Percentiles rank a stretch among this genome's conserved stretches.
Conservation (phyloP, 2,888 invertebrate genomes). For the Neoaliturus tenellus region DNA sequence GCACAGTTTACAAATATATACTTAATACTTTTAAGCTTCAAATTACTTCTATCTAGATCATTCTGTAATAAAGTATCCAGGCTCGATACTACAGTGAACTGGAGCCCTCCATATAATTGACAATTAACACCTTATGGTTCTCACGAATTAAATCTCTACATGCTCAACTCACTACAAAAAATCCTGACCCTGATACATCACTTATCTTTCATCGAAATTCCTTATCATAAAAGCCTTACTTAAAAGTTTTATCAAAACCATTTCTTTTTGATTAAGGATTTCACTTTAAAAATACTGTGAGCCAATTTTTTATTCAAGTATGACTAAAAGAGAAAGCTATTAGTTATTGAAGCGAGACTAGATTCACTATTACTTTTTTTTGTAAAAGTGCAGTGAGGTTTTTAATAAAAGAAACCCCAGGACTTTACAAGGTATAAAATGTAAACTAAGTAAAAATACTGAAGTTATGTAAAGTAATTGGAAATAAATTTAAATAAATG, state of each 20-base stretch:
- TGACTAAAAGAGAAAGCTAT: constrained; percentile 3
- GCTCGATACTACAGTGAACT: not conserved
- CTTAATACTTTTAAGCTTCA: constrained; percentile 39
- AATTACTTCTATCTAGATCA: constrained; percentile 16
- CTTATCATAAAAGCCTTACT: not conserved
- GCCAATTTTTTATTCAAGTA: not conserved
- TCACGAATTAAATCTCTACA: not conserved
- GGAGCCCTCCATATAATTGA: not conserved
- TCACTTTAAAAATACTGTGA: not conserved
- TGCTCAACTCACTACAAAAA: not conserved
- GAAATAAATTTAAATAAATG: not conserved
- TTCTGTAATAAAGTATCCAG: constrained; percentile 6
- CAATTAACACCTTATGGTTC: not conserved
- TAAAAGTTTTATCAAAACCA: too few species aligned
- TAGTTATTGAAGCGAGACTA: constrained; percentile 5
- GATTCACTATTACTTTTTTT: not conserved
- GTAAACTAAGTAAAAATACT: not conserved
- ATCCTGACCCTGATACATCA: not conserved
- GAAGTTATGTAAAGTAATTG: not conserved
- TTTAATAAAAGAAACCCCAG: not conserved
- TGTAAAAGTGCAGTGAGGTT: not conserved
- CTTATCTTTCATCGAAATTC: not conserved
- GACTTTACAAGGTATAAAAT: not conserved
- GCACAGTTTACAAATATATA: constrained; percentile 28
- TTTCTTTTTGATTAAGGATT: not conserved